Percentiles rank a stretch among this genome's conserved stretches.
These are phyloP conservation scores for Hippocampus barbouri DNA, from an alignment of 2,113 vertebrate genomes.

Conservation along the genomic window DNA sequence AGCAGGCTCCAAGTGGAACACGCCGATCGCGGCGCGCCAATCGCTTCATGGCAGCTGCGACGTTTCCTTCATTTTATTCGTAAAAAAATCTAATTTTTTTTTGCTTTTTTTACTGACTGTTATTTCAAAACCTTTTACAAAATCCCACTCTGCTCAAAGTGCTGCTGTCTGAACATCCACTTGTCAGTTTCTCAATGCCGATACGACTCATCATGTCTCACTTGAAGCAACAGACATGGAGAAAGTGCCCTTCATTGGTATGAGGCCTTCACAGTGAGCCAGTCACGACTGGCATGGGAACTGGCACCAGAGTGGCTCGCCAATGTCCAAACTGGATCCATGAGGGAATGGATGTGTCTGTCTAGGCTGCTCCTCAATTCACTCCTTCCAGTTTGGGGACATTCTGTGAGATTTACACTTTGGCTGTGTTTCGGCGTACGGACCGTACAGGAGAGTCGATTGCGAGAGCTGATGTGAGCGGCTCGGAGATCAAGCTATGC, in stretches of 20 bases:
- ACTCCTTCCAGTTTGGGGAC: conserved; percentile 32
- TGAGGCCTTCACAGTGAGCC: not conserved
- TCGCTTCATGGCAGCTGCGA: not conserved
- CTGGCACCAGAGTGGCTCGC: conserved; percentile 50
- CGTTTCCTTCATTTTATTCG: not conserved
- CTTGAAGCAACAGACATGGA: not conserved
- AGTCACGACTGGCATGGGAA: conserved; percentile 65
- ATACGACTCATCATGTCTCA: not conserved
- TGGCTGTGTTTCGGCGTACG: conserved; percentile 6
- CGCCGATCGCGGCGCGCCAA: not conserved
- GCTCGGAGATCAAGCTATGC: conserved; percentile 14
- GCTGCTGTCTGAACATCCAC: too few species aligned
- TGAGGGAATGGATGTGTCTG: conserved; percentile 44
- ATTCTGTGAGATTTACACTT: conserved; percentile 20
- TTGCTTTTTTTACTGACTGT: too few species aligned
- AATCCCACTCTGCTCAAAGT: too few species aligned
- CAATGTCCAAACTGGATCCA: conserved; percentile 44
- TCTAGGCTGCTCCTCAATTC: conserved; percentile 32
- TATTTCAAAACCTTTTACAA: too few species aligned
- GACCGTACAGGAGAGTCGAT: not conserved
- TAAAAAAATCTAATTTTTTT: too few species aligned
- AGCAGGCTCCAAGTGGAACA: not conserved
- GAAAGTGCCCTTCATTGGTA: not conserved
- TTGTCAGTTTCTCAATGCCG: too few species aligned
- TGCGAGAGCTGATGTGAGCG: conserved; percentile 11